A percentile compares a stretch with the other conserved stretches of the same genome.
These are phyloP conservation scores for Aphidoletes aphidimyza DNA, from an alignment of 2,888 invertebrate species.

Conservation along the genomic window DNA sequence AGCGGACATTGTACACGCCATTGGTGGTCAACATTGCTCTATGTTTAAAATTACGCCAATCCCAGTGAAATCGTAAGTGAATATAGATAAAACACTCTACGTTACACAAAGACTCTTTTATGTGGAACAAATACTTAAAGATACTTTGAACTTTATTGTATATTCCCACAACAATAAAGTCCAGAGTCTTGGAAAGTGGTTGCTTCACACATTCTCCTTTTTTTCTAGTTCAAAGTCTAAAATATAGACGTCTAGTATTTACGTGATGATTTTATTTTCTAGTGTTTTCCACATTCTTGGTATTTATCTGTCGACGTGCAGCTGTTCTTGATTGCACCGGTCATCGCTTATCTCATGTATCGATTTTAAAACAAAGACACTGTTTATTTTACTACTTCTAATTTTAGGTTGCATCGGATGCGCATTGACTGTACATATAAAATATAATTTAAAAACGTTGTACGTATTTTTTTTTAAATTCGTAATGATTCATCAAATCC, in stretches of 20 bases:
- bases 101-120: no score
- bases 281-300: slow-evolving; percentile 70
- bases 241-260: background rate
- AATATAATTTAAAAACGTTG: background rate
- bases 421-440: background rate
- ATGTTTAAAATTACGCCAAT: slow-evolving; percentile 67
- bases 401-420: background rate
- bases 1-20: slow-evolving; percentile 62
- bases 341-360: slow-evolving; percentile 68
- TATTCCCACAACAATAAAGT: no score
- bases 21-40: slow-evolving; percentile 68
- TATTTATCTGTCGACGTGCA: slow-evolving; percentile 72
- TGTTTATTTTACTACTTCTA: background rate
- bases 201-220: no score
- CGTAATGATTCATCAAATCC: background rate
- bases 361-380: background rate
- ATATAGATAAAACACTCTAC: no score
- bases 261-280: background rate
- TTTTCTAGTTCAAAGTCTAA: background rate
- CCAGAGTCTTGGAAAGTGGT: no score
- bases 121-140: no score
- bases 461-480: background rate
- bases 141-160: no score
- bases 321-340: slow-evolving; percentile 69
- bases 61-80: slow-evolving; percentile 61